Base-by-base conservation (phyloP, 1,140 invertebrate genomes). In the Vanessa atalanta region DNA sequence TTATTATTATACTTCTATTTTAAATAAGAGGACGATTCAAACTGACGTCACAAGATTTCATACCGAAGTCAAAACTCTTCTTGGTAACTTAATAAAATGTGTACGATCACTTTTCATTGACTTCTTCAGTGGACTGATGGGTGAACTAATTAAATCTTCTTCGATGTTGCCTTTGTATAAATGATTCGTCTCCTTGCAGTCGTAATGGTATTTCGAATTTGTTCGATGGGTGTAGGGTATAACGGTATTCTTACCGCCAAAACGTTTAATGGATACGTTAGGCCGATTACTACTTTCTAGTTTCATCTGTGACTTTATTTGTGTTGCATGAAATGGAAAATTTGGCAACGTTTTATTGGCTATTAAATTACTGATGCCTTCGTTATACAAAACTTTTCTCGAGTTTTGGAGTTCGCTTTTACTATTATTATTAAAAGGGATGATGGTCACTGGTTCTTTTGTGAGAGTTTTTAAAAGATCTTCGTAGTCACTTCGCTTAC, bases 51-150 rank as follows among this genome's bases (percentile, higher is more conserved):
- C 82, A 47, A 85, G 81, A 68, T 87, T 71, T 63, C 70, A 76
- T 31, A 83, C 80, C 8, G 87, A 89, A 14, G 80, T 83, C 20
- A 89, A 64, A 0, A 89, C 73, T 73, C 80, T 89, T 51, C 70
- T 84, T 15, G 88, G 88, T 26, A 82, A 69, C 15, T 70, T 81
- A 12, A 84, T 80, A 2, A 60, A 73, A 13, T 76, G 75, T 14
- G 51, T 16, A 14, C 65, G 70, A 20, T 71, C 70, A 31, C 31
- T 26, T 15, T 64, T 57, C 1, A 67, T 12, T 1, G 65, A 69
- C 55, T 72, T 69, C 53, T 37, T 12, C 14, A n/a, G 13, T 15
- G 57, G 26, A 61, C 13, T 7, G 23, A 37, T n/a, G 7, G 1
- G 2, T 61, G 16, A 14, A 15, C 7, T 3, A 37, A 37, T 61